A percentile compares a stretch with the other conserved stretches of the same genome.
Conservation (phyloP, 2,113 vertebrate species). For the Chloebia gouldiae region DNA sequence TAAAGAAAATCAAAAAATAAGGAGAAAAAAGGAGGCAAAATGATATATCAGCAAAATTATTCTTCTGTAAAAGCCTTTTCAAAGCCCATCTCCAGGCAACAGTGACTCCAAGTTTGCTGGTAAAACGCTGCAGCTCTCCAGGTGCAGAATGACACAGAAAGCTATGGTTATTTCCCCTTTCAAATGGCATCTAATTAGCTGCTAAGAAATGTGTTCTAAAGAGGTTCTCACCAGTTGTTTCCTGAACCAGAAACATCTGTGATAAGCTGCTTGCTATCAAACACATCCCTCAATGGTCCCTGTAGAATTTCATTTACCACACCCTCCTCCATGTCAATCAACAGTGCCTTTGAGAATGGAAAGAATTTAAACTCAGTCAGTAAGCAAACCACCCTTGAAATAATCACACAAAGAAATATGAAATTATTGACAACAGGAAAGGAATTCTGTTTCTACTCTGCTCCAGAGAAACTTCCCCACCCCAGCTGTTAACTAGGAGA, state of each 20-base stretch:
- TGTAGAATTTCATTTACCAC: conserved; percentile 94
- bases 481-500: background rate
- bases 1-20: background rate
- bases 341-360: conserved; percentile 81
- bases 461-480: background rate
- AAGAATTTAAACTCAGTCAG: conserved; percentile 32
- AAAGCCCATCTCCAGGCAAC: conserved; percentile 21
- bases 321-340: conserved; percentile 99
- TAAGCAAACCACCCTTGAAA: background rate
- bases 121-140: conserved; percentile 21
- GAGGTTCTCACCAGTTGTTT: conserved; percentile 93
- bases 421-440: background rate
- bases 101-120: conserved; percentile 4
- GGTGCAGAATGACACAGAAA: background rate
- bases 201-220: conserved; percentile 32
- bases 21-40: background rate
- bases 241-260: conserved; percentile 96
- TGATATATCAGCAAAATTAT: conserved; percentile 17
- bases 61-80: conserved; percentile 20
- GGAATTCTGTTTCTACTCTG: background rate
- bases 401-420: background rate
- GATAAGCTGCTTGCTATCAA: conserved; percentile 93
- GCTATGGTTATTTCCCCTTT: background rate
- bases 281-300: conserved; percentile 89
- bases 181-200: conserved; percentile 16